phyloP scores from a whole-genome alignment of 2,113 vertebrate species.

The Aythya baeri region DNA sequence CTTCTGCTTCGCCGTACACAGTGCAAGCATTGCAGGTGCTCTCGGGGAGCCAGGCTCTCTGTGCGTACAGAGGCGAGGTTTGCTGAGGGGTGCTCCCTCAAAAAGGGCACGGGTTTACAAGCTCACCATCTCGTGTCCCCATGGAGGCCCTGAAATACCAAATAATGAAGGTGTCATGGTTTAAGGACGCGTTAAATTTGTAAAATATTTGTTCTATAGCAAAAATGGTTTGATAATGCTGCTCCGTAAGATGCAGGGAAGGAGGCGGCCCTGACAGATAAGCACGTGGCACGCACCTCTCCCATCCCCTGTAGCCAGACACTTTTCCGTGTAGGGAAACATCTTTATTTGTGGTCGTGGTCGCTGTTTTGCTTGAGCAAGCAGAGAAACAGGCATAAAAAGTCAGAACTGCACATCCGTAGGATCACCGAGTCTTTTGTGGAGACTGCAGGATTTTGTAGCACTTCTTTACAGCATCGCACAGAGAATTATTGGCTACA shows the following conservation, averaged over 20 bases:
- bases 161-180: background rate
- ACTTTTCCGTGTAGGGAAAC: background rate
- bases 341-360: background rate
- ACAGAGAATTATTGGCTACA: background rate
- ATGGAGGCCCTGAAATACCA: background rate
- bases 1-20: background rate
- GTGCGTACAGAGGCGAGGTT: background rate
- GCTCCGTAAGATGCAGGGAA: background rate
- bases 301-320: fast-evolving
- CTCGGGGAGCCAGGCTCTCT: background rate
- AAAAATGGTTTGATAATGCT: background rate
- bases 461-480: background rate
- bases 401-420: background rate
- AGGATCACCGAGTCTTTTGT: background rate
- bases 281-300: background rate
- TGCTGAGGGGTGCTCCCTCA: background rate
- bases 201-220: background rate
- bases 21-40: background rate
- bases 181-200: background rate
- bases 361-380: background rate
- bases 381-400: background rate
- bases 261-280: background rate
- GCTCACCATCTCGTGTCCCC: background rate
- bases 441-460: background rate
- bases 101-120: background rate